Base-by-base conservation (phyloP, 1,140 invertebrate species). In the Metaphire vulgaris region DNA sequence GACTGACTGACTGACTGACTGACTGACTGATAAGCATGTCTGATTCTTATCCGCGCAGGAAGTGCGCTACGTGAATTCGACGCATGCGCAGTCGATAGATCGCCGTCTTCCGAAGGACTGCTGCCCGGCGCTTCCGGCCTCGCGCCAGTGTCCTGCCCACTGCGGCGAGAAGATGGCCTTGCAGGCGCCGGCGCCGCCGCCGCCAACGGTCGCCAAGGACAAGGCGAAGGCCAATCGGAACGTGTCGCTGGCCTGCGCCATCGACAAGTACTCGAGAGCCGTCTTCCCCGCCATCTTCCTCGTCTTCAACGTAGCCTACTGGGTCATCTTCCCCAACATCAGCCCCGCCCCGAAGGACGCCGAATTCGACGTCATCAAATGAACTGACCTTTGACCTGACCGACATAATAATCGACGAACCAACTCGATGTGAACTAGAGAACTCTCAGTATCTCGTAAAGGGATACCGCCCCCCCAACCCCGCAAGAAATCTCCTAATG, bases 101-200 rank as follows among this genome's bases (percentile, higher is more conserved):
- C 6, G 6, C 41, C 41, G 41, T 56, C 41, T 56, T 56, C 21
- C 41, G 41, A 56, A 56, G 41, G 6, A 6, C 6, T 56, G 6
- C 41, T 56, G 41, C 41, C 41, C 41, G 41, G 41, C 41, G 21
- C 41, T 56, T 56, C 41, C 41, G 21, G 73, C 33, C 64, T n/a
- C 73, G 6, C 32, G 41, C 6, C 34, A 67, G 69, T 30, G 56
- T 76, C 29, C 74, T 65, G 0, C n/a, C 41, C 16, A 70, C 67
- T 69, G 67, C 15, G 31, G 68, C 26, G 31, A 64, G 31, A 76
- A 77, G 29, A 34, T 28, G 33, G 29, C 66, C 33, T 21, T 66
- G 21, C 32, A 74, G 66, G 56, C 72, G 33, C 28, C 33, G 28
- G 30, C 65, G n/a, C 41, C 41, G 41, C 41, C 41, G 41, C n/a